Percentiles rank a stretch among this genome's conserved stretches.
These are phyloP conservation scores for Nerophis ophidion DNA, from an alignment of 2,113 vertebrate species.

Conservation along the genomic window DNA sequence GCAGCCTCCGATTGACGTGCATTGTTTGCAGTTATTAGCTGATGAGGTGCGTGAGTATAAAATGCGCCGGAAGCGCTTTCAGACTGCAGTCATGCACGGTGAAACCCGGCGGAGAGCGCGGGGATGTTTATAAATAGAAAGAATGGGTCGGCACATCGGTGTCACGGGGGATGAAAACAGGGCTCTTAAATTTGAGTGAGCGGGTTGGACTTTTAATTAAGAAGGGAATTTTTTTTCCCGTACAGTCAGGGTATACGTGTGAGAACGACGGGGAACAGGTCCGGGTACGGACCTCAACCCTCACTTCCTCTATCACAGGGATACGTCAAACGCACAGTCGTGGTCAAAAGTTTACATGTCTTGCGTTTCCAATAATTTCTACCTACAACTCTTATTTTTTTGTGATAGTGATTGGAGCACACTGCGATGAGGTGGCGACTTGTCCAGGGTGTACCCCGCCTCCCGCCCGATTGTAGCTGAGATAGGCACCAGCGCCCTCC, in stretches of 20 bases:
- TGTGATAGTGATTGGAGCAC: too few relatives aligned
- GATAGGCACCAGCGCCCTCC: too few relatives aligned
- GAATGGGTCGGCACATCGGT: conserved; percentile 47
- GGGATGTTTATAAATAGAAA: conserved; percentile 57
- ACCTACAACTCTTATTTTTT: too few relatives aligned
- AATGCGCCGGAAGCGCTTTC: conserved; percentile 22
- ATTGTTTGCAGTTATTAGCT: conserved; percentile 1
- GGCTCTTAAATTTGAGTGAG: conserved; percentile 52
- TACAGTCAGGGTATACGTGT: conserved; percentile 18
- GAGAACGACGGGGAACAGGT: conserved; percentile 34
- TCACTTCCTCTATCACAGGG: conserved; percentile 18
- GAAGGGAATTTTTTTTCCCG: conserved; percentile 30
- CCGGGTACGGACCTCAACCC: conserved; percentile 18
- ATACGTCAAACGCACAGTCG: too few relatives aligned
- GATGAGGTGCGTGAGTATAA: conserved; percentile 9
- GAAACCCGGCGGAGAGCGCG: conserved; percentile 33
- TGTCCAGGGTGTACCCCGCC: too few relatives aligned
- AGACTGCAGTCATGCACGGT: conserved; percentile 31
- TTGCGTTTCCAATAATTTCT: too few relatives aligned
- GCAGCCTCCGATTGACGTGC: conserved; percentile 1
- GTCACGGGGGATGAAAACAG: conserved; percentile 51
- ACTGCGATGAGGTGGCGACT: too few relatives aligned
- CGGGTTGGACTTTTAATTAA: conserved; percentile 48
- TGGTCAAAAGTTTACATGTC: too few relatives aligned
- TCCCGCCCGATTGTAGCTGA: too few relatives aligned